phyloP scores from a whole-genome alignment of 2,888 invertebrate species.

The Rosalia funebris region DNA sequence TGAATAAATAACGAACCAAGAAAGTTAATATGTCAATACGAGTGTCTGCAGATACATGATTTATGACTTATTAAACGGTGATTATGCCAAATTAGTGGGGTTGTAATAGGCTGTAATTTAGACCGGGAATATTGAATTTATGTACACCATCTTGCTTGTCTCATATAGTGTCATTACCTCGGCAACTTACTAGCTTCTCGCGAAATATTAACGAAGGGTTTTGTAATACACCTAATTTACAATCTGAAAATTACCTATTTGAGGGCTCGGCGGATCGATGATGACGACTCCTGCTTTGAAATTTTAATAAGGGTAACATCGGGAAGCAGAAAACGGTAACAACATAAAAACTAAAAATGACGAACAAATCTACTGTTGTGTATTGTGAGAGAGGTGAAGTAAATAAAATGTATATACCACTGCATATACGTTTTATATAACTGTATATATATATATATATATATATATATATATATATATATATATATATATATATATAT shows the following conservation, averaged over 20 bases:
- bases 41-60: conserved; percentile 57
- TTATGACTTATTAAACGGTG: conserved; percentile 61
- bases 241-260: conserved; percentile 19
- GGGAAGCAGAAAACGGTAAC: neutral
- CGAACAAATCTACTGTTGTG: no score
- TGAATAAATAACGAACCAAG: conserved; percentile 38
- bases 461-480: no score
- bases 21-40: conserved; percentile 58
- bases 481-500: no score
- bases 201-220: conserved; percentile 27
- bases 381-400: no score
- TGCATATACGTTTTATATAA: no score
- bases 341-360: neutral
- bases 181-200: conserved; percentile 14
- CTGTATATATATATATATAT: no score
- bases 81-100: conserved; percentile 61
- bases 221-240: conserved; percentile 25
- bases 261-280: neutral
- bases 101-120: conserved; percentile 57
- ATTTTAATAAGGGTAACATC: neutral
- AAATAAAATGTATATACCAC: no score
- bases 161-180: conserved; percentile 43
- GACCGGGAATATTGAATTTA: conserved; percentile 35
- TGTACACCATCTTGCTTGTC: conserved; percentile 38
- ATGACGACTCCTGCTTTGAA: neutral